phyloP scores from a whole-genome alignment of 2,888 invertebrate species.

The Pammene aurita region DNA sequence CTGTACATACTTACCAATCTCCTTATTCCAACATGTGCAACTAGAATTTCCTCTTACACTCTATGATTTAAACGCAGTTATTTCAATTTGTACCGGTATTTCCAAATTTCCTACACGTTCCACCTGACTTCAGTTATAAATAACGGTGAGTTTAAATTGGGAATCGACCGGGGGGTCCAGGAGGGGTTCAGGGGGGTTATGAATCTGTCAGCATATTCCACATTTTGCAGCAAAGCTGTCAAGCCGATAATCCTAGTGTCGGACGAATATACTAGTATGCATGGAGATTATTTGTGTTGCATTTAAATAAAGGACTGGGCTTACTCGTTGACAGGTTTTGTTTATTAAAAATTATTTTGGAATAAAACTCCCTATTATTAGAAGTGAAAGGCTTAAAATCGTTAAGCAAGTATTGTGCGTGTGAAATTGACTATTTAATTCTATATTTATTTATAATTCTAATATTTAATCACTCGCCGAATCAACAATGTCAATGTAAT shows the following conservation, averaged over 20 bases:
- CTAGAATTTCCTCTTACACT: no score
- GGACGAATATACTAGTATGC: neutral
- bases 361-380: no score
- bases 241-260: neutral
- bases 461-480: no score
- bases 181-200: neutral
- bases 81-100: neutral
- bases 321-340: neutral
- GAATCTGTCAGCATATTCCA: conserved; percentile 6
- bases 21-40: neutral
- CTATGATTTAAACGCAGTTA: no score
- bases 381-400: no score
- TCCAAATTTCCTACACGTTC: neutral
- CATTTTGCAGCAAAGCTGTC: neutral
- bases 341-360: no score
- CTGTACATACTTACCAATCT: no score
- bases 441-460: no score
- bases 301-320: neutral
- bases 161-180: neutral
- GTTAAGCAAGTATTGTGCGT: no score
- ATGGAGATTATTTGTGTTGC: neutral
- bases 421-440: no score
- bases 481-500: no score
- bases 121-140: neutral
- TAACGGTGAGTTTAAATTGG: neutral